Evolutionary conservation across 2,888 invertebrate genomes (phyloP).

Genomic region (Eupithecia tripunctaria): DNA sequence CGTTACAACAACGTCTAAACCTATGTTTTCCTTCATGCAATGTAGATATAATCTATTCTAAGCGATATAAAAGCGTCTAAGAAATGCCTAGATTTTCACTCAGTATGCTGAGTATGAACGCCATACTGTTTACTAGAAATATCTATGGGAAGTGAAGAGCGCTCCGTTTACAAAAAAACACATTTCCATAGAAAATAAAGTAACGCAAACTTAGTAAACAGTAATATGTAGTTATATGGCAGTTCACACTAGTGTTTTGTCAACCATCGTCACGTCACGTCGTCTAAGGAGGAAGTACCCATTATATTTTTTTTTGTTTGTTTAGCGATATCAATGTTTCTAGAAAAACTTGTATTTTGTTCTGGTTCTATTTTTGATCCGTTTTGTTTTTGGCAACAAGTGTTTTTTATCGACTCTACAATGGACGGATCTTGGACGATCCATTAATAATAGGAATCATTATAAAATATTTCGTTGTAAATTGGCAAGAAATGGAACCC

Average conservation of each 20-base stretch:
- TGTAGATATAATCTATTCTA: neutral
- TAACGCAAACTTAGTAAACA: too few species aligned
- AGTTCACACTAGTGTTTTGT: neutral
- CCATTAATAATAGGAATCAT: neutral
- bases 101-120: too few species aligned
- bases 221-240: too few species aligned
- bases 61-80: neutral
- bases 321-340: neutral
- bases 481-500: neutral
- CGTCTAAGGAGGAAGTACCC: neutral
- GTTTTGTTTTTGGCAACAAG: neutral
- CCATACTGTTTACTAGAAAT: too few species aligned
- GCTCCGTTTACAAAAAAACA: too few species aligned
- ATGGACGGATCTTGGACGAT: conserved; percentile 3
- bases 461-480: neutral
- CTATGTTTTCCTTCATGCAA: neutral
- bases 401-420: neutral
- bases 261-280: neutral
- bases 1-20: neutral
- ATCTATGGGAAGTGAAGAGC: too few species aligned
- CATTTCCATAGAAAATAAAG: too few species aligned
- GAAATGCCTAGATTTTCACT: neutral
- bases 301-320: neutral
- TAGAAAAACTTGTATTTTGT: neutral
- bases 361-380: neutral